Evolutionary conservation across 2,113 vertebrate species (phyloP), one percentile per base, ranked within the genome.

Genomic region (Hemibagrus wyckioides): DNA sequence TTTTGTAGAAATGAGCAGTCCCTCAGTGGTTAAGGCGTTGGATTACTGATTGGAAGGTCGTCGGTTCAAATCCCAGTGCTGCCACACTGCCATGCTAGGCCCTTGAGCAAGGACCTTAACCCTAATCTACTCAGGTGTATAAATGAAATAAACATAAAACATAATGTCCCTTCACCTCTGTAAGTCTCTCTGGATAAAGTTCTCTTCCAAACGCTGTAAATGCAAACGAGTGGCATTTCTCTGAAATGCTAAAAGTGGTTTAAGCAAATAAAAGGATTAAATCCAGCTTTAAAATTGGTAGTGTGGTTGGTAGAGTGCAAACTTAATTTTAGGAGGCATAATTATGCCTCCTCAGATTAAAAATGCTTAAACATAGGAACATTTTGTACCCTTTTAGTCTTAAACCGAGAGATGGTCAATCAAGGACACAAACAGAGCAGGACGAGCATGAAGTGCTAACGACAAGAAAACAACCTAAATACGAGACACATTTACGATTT

Each of bases 331-430:
- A 23, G 30, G 54, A 80, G 33, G 25, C 33, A 41, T 59, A 59
- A 59, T 81, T 59, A 81, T 59, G 28, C 77, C 36, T n/a, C 36
- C 52, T 56, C n/a, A 36, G 4, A 81, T 81, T 59, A 59, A 81
- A n/a, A 59, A 59, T 41, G 52, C 17, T 81, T 36, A 57, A 59
- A 57, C 54, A 39, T 59, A 36, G 79, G 33, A 80, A 25, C 79
- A 80, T 54, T 39, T 25, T 25, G 79, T 80, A 11, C 52, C 30
- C 15, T 80, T 57, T 80, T 80, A 25, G 21, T 11, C 33, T 33
- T 25, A 59, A 81, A 39, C 33, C 79, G 11, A 81, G 11, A 81
- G 33, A 30, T 80, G 54, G 54, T 80, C 79, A 81, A 11, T 59
- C 33, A 59, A 39, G 79, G 23, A 50, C 75, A 17, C 1, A 36